Evolutionary conservation across 2,797 vertebrate species (phyloP), one percentile per base, ranked within the genome.

Genomic region (Argentina silus): DNA sequence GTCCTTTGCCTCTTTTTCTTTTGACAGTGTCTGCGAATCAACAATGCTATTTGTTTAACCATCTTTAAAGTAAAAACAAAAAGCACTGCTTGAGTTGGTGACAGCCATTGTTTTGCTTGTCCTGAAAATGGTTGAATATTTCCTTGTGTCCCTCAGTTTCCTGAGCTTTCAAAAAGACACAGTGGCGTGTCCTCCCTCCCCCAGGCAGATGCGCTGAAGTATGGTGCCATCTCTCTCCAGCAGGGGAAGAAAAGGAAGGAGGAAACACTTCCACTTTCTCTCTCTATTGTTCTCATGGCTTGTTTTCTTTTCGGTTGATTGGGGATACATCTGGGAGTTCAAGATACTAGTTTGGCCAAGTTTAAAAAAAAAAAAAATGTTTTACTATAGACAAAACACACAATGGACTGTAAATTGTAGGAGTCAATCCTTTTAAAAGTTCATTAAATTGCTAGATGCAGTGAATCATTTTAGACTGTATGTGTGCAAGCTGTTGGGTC

Each of bases 81-180:
- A 62, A 44, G 17, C n/a, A n/a, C 47, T 70, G 19, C 27, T 50
- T 50, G 21, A 69, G 60, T 55, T 73, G 42, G 10, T 72, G 76
- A 78, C 76, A 73, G 71, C 83, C 57, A 57, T 48, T n/a, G 70
- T 81, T 66, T 81, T 51, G 62, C 67, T 44, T 59, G 47, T 71
- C 61, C 45, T 23, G 77, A 75, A 85, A 81, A 74, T 72, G 60
- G 76, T 72, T 23, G 27, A 74, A 76, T 47, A 65, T 81, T 89
- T 91, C 81, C 82, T 82, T 67, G 68, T 75, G 51, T 65, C 45
- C 69, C 3, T 69, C 17, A 0, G 71, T 78, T 88, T 90, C 85
- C 83, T 82, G 78, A 69, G 69, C 55, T 82, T 50, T 80, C 61
- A 47, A 63, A 78, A 50, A 68, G 10, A 66, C 64, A 65, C 21